These are phyloP conservation scores for Tuberolachnus salignus DNA, from an alignment of 2,888 invertebrate species.

Conservation along the genomic window DNA sequence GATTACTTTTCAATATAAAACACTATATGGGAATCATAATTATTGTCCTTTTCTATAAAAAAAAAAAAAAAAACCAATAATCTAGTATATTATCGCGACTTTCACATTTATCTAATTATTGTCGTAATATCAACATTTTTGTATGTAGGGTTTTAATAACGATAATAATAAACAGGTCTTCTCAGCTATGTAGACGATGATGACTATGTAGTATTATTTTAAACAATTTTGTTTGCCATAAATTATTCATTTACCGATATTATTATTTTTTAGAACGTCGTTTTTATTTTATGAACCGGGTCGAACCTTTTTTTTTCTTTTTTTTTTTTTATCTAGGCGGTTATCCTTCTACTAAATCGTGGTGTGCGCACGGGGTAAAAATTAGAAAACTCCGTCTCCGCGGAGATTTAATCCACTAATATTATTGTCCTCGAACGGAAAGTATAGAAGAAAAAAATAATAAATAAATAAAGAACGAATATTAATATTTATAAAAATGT, in stretches of 20 bases:
- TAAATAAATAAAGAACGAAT: too few relatives aligned
- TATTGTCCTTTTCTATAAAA: not conserved
- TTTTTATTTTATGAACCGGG: not conserved
- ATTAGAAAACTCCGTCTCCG: too few relatives aligned
- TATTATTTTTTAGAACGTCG: not conserved
- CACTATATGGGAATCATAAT: not conserved
- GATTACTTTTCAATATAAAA: not conserved
- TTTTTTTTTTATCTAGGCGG: too few relatives aligned
- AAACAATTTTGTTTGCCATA: not conserved
- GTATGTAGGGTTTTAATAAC: not conserved
- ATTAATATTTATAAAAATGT: too few relatives aligned
- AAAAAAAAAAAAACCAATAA: not conserved
- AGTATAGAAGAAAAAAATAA: too few relatives aligned
- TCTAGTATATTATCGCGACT: not conserved
- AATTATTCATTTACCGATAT: not conserved
- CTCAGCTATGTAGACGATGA: not conserved
- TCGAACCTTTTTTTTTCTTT: not conserved
- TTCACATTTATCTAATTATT: not conserved
- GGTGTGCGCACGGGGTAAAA: too few relatives aligned
- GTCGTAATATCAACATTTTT: not conserved
- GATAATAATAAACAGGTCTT: not conserved
- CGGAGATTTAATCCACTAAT: too few relatives aligned
- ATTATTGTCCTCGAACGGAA: too few relatives aligned
- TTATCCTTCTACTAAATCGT: too few relatives aligned
- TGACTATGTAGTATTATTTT: not conserved